Evolutionary conservation across 1,140 invertebrate species (phyloP).

Genomic region (Thereuonema tuberculata): DNA sequence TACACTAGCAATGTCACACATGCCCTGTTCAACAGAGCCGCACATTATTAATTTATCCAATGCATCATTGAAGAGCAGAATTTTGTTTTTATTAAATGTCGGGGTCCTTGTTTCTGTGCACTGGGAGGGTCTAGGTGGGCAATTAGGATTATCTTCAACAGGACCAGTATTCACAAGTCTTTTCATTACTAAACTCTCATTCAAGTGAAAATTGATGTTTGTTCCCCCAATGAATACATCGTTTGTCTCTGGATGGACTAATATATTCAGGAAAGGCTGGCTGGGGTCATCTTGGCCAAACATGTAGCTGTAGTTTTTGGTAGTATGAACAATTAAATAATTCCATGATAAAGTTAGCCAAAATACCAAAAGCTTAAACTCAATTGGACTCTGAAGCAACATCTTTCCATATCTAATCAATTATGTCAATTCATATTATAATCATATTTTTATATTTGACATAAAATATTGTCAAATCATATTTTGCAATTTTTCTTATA

Average conservation of each 20-base stretch:
- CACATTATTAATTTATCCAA: constrained; percentile 7
- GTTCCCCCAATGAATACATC: constrained; percentile 15
- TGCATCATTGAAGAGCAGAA: not conserved
- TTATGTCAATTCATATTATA: no score
- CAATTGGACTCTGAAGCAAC: no score
- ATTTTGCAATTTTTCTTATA: no score
- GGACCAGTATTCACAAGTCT: constrained; percentile 5
- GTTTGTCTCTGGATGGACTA: constrained; percentile 8
- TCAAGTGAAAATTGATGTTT: constrained; percentile 15
- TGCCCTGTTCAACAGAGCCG: constrained; percentile 15
- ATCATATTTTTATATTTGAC: no score
- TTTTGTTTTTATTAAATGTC: constrained; percentile 1
- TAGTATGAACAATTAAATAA: no score
- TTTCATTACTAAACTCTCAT: not conserved
- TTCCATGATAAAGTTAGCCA: no score
- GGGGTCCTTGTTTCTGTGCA: not conserved
- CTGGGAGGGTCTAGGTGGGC: not conserved
- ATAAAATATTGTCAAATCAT: no score
- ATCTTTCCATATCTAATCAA: no score
- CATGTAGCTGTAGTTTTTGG: no score
- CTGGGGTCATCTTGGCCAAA: not conserved
- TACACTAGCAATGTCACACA: constrained; percentile 9
- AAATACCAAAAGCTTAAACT: no score
- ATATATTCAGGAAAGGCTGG: constrained; percentile 3
- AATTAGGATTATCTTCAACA: constrained; percentile 3